These are phyloP conservation scores for Natator depressus DNA, from an alignment of 2,113 vertebrate species.

Conservation along the genomic window DNA sequence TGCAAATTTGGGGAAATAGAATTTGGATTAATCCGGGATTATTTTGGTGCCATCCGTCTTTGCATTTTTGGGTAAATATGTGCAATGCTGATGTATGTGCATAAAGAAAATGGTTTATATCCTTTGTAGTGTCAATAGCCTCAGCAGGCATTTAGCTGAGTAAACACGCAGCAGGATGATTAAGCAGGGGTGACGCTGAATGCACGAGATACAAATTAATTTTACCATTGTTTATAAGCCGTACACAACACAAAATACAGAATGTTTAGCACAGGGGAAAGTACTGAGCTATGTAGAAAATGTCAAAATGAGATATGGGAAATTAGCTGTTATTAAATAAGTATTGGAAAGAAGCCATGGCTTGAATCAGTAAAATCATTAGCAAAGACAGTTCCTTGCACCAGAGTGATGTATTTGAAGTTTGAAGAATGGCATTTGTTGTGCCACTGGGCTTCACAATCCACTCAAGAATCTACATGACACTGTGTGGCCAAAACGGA, in stretches of 20 bases:
- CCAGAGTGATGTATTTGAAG: fast-evolving
- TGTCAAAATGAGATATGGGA: not conserved
- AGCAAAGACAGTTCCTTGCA: not conserved
- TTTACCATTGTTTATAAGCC: conserved; percentile 57
- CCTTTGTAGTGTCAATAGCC: conserved; percentile 61
- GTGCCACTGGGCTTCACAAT: not conserved
- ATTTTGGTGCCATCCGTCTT: conserved; percentile 47
- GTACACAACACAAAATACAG: not conserved
- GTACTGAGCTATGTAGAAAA: not conserved
- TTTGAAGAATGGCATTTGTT: not conserved
- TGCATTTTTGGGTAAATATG: not conserved
- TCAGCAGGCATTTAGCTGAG: conserved; percentile 64
- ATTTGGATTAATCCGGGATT: conserved; percentile 66
- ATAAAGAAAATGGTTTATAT: conserved; percentile 51
- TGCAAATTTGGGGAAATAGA: conserved; percentile 49
- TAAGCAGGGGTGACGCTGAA: conserved; percentile 38
- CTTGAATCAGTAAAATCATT: not conserved
- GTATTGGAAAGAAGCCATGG: not conserved
- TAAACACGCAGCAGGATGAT: conserved; percentile 51
- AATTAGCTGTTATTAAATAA: not conserved
- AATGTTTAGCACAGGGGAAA: not conserved
- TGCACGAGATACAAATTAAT: conserved; percentile 57
- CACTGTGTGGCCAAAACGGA: fast-evolving
- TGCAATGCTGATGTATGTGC: not conserved
- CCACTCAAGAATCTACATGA: fast-evolving